phyloP scores from a whole-genome alignment of 2,888 invertebrate genomes.

The Hypercompe scribonia region DNA sequence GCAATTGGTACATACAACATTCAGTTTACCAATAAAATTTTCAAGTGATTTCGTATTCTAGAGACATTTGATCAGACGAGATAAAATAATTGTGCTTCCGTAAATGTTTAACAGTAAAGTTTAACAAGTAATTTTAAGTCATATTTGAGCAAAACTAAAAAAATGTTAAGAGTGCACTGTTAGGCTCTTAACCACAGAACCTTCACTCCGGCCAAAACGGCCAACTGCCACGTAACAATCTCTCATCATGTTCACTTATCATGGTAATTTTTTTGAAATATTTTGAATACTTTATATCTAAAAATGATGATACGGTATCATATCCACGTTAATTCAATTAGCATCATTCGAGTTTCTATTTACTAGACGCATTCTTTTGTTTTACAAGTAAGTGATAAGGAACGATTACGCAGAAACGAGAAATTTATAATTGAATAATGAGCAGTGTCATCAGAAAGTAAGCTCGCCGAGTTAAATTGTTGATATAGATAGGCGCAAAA shows the following conservation, averaged over 20 bases:
- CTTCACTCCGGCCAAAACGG: too few species aligned
- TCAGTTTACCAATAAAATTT: background rate
- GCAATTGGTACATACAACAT: background rate
- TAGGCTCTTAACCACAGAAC: too few species aligned
- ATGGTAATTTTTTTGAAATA: too few species aligned
- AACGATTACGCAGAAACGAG: background rate
- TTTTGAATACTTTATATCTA: too few species aligned
- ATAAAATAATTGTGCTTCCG: too few species aligned
- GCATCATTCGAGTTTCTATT: background rate
- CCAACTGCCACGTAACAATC: too few species aligned
- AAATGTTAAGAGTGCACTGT: background rate
- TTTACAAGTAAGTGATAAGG: background rate
- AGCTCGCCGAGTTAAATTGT: background rate
- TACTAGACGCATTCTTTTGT: background rate
- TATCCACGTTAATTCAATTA: background rate
- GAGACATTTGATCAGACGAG: too few species aligned
- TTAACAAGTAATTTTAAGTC: too few species aligned
- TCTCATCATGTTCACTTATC: background rate
- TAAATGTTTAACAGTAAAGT: too few species aligned
- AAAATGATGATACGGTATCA: background rate
- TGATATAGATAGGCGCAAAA: background rate
- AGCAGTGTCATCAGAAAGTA: background rate
- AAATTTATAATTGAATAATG: background rate
- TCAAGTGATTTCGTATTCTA: background rate
- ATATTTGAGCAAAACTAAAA: too few species aligned